Evolutionary conservation across 2,113 vertebrate genomes (phyloP).

Genomic region (Apus apus): DNA sequence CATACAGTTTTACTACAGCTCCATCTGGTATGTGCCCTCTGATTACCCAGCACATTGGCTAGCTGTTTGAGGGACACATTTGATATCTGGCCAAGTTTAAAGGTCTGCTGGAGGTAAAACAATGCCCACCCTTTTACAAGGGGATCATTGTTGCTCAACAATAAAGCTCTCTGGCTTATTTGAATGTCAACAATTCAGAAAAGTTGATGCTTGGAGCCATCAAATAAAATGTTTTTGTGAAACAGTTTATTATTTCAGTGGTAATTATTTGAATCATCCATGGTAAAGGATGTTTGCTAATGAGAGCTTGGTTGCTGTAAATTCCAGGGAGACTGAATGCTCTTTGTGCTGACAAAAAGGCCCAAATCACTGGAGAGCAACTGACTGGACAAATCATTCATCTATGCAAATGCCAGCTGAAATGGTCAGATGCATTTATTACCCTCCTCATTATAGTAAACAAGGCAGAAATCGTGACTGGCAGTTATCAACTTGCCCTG

Average conservation of each 20-base stretch:
- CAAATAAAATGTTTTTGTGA: constrained; percentile 91
- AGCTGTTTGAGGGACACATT: constrained; percentile 75
- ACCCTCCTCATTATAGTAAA: constrained; percentile 90
- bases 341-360: constrained; percentile 94
- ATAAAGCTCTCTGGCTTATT: constrained; percentile 84
- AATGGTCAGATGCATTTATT: constrained; percentile 90
- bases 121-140: constrained; percentile 86
- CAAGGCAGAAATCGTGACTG: constrained; percentile 87
- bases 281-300: constrained; percentile 90
- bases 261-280: constrained; percentile 94
- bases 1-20: constrained; percentile 75
- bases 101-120: constrained; percentile 85
- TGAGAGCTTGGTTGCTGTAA: constrained; percentile 87
- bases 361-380: constrained; percentile 87
- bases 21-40: constrained; percentile 80
- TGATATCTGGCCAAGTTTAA: constrained; percentile 83
- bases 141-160: constrained; percentile 80
- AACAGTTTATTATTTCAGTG: constrained; percentile 89
- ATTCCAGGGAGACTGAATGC: constrained; percentile 87
- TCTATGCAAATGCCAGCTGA: constrained; percentile 94
- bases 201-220: constrained; percentile 88
- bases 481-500: constrained; percentile 88
- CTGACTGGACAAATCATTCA: constrained; percentile 93
- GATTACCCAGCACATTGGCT: constrained; percentile 80
- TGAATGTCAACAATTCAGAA: constrained; percentile 89